These are phyloP conservation scores for human (Homo sapiens) DNA, from an alignment of 2,113 vertebrate species.

Conservation along the genomic window DNA sequence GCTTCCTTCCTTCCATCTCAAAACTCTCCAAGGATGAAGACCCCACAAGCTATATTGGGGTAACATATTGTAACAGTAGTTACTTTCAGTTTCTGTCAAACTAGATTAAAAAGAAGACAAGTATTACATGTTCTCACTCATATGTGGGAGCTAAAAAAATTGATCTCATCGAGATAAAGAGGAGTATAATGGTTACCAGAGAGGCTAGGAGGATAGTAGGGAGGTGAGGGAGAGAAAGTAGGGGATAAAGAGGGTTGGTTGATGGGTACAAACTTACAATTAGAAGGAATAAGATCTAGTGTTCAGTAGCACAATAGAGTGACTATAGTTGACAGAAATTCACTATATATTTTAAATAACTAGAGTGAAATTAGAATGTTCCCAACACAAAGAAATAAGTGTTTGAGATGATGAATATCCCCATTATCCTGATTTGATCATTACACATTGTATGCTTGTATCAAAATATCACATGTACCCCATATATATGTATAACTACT, in stretches of 20 bases:
- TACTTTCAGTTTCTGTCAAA: constrained; percentile 85
- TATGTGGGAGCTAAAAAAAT: not conserved
- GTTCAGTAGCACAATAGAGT: not conserved
- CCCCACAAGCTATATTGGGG: not conserved
- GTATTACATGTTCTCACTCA: not conserved
- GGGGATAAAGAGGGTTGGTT: not conserved
- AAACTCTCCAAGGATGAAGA: not conserved
- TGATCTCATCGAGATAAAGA: not conserved
- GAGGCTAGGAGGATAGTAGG: not conserved
- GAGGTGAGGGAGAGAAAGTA: not conserved
- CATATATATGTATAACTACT: not conserved
- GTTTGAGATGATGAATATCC: not conserved
- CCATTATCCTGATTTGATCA: not conserved
- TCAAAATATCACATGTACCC: not conserved
- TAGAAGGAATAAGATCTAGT: not conserved
- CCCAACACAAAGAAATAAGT: not conserved
- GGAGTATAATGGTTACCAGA: not conserved
- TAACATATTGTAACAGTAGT: constrained; percentile 63
- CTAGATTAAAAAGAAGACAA: constrained; percentile 80
- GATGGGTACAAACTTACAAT: not conserved
- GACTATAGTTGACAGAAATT: not conserved
- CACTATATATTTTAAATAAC: not conserved
- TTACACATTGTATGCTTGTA: not conserved
- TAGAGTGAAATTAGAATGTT: not conserved
- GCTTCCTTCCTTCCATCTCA: not conserved